These are phyloP conservation scores for Trochalopteron elliotii DNA, from an alignment of 2,113 vertebrate genomes.

Conservation along the genomic window DNA sequence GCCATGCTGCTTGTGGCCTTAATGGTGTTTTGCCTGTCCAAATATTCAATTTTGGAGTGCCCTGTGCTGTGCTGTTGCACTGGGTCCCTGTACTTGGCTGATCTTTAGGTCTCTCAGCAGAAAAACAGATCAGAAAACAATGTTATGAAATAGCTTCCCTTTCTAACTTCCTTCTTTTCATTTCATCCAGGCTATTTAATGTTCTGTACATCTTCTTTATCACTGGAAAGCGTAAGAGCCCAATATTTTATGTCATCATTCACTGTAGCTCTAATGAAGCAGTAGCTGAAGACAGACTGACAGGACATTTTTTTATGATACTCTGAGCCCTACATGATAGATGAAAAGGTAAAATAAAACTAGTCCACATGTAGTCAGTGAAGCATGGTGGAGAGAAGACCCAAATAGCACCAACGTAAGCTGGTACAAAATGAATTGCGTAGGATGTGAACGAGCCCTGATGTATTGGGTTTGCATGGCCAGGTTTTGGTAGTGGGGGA, in stretches of 20 bases:
- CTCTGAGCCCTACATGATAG: not conserved
- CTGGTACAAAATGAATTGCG: not conserved
- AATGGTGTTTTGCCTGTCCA: not conserved
- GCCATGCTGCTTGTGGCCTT: not conserved
- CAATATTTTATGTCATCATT: not conserved
- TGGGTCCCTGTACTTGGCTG: not conserved
- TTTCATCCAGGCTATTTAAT: not conserved
- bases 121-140: not conserved
- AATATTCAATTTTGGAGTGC: not conserved
- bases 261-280: not conserved
- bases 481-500: not conserved
- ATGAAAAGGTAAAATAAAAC: not conserved
- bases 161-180: not conserved
- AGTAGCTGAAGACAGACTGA: not conserved
- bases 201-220: not conserved
- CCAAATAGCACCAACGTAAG: fast-evolving
- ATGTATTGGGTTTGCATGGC: not conserved
- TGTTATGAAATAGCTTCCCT: not conserved
- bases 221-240: not conserved
- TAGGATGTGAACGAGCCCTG: not conserved
- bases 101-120: not conserved
- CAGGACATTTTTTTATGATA: not conserved
- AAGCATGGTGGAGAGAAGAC: not conserved
- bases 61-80: not conserved
- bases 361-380: not conserved